Percentiles rank a stretch among this genome's conserved stretches.
These are phyloP conservation scores for Leptinotarsa undecemlineata DNA, from an alignment of 1,140 invertebrate species.

Conservation along the genomic window DNA sequence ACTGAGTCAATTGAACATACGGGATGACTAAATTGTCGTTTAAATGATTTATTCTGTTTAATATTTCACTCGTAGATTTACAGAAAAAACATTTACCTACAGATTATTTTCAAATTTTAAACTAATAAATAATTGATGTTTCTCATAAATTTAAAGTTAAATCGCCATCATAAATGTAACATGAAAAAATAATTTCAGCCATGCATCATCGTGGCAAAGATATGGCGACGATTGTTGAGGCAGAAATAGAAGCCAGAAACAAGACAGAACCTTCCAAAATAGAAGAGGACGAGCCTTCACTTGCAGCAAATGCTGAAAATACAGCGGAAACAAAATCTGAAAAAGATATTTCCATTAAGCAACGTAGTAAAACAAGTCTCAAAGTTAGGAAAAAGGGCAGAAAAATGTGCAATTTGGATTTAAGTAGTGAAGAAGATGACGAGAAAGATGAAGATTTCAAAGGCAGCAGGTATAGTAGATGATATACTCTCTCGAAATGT, in stretches of 20 bases:
- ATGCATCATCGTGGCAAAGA: constrained; percentile 79
- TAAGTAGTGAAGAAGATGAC: constrained; percentile 78
- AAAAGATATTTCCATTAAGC: constrained; percentile 38
- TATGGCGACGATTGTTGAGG: constrained; percentile 85
- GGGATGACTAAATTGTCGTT: no score
- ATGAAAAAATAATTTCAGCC: not conserved
- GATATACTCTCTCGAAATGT: not conserved
- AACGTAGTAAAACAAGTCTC: constrained; percentile 53
- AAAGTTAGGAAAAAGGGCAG: constrained; percentile 67
- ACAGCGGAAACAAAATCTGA: constrained; percentile 3
- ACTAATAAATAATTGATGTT: no score
- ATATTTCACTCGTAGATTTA: no score
- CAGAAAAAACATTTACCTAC: no score
- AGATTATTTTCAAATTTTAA: no score
- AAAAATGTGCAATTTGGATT: constrained; percentile 79
- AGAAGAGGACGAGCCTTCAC: constrained; percentile 53
- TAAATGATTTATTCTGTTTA: no score
- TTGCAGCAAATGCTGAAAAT: constrained; percentile 45
- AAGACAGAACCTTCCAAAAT: constrained; percentile 43
- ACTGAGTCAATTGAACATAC: no score
- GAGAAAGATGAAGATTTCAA: constrained; percentile 87
- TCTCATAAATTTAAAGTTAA: no score
- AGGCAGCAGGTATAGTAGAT: constrained; percentile 57
- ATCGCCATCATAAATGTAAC: no score
- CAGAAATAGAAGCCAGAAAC: constrained; percentile 71